phyloP scores from a whole-genome alignment of 2,888 invertebrate species.

The Penaeus monodon region DNA sequence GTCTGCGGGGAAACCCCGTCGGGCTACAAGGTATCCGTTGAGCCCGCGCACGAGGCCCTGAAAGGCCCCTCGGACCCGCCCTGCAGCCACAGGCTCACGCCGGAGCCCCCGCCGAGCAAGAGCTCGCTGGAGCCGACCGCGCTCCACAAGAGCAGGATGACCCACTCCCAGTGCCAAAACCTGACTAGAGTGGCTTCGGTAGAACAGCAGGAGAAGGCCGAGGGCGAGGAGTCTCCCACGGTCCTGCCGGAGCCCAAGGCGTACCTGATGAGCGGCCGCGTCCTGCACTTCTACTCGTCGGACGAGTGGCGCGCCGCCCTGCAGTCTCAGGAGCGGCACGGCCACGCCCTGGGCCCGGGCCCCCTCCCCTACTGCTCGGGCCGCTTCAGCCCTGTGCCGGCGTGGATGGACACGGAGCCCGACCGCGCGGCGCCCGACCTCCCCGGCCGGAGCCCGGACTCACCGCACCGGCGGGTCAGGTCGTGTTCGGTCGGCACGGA shows the following conservation, averaged over 20 bases:
- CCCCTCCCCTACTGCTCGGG: not conserved
- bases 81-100: too few relatives aligned
- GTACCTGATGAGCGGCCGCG: conserved; percentile 23
- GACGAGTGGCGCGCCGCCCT: conserved; percentile 48
- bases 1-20: too few relatives aligned
- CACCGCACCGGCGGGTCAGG: not conserved
- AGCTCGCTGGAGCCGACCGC: not conserved
- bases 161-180: too few relatives aligned
- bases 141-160: not conserved
- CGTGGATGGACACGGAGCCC: not conserved
- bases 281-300: conserved; percentile 42
- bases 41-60: too few relatives aligned
- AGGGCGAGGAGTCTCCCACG: too few relatives aligned
- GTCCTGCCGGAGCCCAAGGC: conserved; percentile 22
- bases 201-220: too few relatives aligned
- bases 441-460: too few relatives aligned
- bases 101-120: not conserved
- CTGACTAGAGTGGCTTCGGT: too few relatives aligned
- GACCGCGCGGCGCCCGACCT: not conserved
- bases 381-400: not conserved
- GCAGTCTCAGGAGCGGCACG: conserved; percentile 7
- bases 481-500: not conserved
- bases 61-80: too few relatives aligned
- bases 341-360: too few relatives aligned
- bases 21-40: too few relatives aligned